Conservation (phyloP, 2,888 invertebrate genomes). For the Agrypnus murinus region DNA sequence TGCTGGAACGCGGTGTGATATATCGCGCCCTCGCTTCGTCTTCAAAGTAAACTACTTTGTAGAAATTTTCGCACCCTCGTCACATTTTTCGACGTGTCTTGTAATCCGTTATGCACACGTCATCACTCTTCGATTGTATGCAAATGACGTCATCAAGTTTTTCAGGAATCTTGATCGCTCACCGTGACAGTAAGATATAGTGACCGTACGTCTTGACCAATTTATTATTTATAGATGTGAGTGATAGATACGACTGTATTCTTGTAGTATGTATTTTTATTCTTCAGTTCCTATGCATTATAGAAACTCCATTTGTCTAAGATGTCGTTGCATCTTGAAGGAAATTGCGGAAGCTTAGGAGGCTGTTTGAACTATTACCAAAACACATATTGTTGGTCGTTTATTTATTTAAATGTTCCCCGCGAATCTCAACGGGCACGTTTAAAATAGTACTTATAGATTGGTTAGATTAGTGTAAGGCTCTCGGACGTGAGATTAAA, state of each 20-base stretch:
- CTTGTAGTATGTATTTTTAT: too few species aligned
- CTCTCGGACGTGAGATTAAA: too few species aligned
- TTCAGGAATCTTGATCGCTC: slow-evolving; percentile 25
- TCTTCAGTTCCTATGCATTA: too few species aligned
- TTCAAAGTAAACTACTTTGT: slow-evolving; percentile 52
- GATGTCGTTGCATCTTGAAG: too few species aligned
- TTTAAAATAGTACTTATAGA: too few species aligned
- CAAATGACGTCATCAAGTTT: slow-evolving; percentile 52
- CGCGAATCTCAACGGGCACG: too few species aligned
- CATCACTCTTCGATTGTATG: slow-evolving; percentile 60
- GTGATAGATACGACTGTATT: not conserved
- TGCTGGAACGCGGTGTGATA: slow-evolving; percentile 46
- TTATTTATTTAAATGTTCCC: too few species aligned
- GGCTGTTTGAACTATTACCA: too few species aligned
- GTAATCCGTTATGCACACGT: slow-evolving; percentile 56
- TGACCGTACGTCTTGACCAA: slow-evolving; percentile 5
- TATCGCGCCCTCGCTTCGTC: slow-evolving; percentile 42
- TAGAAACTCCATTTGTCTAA: too few species aligned
- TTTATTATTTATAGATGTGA: slow-evolving; percentile 24
- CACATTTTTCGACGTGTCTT: slow-evolving; percentile 51
- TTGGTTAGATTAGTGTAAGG: too few species aligned
- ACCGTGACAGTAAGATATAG: slow-evolving; percentile 31
- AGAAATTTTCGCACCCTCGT: slow-evolving; percentile 55
- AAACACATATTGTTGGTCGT: too few species aligned
- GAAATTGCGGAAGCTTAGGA: too few species aligned